Evolutionary conservation across 1,140 invertebrate genomes (phyloP).

Genomic region (Papilio helenus): DNA sequence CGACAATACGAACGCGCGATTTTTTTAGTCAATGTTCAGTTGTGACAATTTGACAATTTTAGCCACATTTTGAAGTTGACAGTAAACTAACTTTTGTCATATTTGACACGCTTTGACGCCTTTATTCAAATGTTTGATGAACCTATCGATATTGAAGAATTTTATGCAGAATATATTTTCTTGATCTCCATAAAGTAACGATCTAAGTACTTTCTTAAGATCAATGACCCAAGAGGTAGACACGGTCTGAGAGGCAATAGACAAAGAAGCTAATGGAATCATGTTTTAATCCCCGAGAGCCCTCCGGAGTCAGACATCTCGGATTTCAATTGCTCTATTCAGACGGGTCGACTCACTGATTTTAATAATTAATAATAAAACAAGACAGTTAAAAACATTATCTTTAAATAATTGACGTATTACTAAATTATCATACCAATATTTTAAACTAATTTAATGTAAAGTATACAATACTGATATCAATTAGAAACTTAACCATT

Average conservation of each 20-base stretch:
- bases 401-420: not conserved
- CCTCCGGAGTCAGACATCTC: constrained; percentile 36
- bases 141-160: not conserved
- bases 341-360: not conserved
- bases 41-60: not conserved
- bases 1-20: not conserved
- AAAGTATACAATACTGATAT: no score
- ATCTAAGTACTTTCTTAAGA: not conserved
- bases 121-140: not conserved
- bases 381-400: not conserved
- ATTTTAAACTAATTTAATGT: no score
- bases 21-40: not conserved
- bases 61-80: no score
- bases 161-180: not conserved
- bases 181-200: not conserved
- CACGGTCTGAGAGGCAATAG: not conserved
- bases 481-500: no score
- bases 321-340: constrained; percentile 32
- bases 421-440: not conserved
- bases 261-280: constrained; percentile 38
- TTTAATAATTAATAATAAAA: not conserved
- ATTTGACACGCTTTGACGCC: no score
- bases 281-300: constrained; percentile 36
- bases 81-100: no score
- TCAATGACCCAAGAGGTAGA: constrained; percentile 35